Evolutionary conservation across 1,140 invertebrate species (phyloP).

Genomic region (Ladona fulva): DNA sequence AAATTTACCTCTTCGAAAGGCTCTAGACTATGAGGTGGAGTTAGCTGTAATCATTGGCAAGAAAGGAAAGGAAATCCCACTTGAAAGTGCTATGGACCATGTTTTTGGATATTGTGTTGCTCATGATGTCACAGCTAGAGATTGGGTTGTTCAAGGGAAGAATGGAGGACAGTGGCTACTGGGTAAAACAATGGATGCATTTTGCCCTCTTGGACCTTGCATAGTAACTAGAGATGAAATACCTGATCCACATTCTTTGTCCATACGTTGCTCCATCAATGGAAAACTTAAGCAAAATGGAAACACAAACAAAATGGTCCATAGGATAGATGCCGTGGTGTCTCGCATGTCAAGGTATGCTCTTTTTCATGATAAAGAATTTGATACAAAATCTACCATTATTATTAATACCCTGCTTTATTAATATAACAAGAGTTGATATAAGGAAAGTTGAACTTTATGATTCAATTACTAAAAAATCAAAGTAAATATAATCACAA

Average conservation of each 20-base stretch:
- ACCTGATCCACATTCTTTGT: constrained; percentile 59
- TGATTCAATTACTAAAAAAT: no score
- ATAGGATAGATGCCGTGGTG: constrained; percentile 68
- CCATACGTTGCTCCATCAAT: constrained; percentile 66
- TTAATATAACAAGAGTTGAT: no score
- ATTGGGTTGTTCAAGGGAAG: constrained; percentile 64
- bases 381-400: no score
- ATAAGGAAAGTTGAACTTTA: no score
- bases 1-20: no score
- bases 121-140: constrained; percentile 68
- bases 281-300: constrained; percentile 70
- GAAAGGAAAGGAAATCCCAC: constrained; percentile 55
- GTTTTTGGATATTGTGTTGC: constrained; percentile 81
- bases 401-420: no score
- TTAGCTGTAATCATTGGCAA: constrained; percentile 78
- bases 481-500: no score
- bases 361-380: no score
- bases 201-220: constrained; percentile 71
- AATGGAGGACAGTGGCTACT: constrained; percentile 82
- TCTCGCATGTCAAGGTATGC: constrained; percentile 66
- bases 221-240: constrained; percentile 70
- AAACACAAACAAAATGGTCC: constrained; percentile 70
- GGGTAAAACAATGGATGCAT: constrained; percentile 76
- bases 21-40: constrained; percentile 86
- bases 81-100: constrained; percentile 61